Evolutionary conservation across 1,140 invertebrate genomes (phyloP).

Genomic region (Agraylea sexmaculata): DNA sequence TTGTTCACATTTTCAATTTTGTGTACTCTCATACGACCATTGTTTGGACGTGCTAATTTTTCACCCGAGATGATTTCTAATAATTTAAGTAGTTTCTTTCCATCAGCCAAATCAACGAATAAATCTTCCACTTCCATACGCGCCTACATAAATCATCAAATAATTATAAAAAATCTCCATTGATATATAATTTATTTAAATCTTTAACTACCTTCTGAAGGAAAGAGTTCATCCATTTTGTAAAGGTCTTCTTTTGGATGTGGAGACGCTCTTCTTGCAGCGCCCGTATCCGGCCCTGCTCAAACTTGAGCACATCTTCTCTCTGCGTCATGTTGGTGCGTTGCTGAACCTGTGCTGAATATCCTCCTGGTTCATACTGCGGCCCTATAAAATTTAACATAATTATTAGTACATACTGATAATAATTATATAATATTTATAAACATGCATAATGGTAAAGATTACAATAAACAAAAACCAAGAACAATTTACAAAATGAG

Average conservation of each 20-base stretch:
- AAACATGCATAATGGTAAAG: too few species aligned
- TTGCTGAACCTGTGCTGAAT: conserved; percentile 41
- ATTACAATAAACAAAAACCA: too few species aligned
- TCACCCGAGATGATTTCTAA: conserved; percentile 98
- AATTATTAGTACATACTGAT: too few species aligned
- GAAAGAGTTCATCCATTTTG: conserved; percentile 99
- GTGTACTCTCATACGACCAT: conserved; percentile 93
- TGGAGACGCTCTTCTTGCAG: conserved; percentile 93
- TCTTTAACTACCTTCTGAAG: conserved; percentile 76
- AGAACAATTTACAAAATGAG: too few species aligned
- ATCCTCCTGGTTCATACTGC: conserved; percentile 60
- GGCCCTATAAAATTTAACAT: conserved; percentile 37
- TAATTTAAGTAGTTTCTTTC: conserved; percentile 88
- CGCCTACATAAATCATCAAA: too few species aligned
- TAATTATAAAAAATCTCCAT: not conserved
- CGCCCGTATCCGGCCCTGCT: conserved; percentile 90
- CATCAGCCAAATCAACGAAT: conserved; percentile 92
- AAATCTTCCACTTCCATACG: conserved; percentile 95
- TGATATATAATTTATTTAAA: not conserved
- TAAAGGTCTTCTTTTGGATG: conserved; percentile 99
- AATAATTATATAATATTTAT: conserved; percentile 4
- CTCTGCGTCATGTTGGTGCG: conserved; percentile 74
- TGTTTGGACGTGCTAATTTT: conserved; percentile 92
- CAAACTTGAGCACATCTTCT: conserved; percentile 87
- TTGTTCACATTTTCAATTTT: conserved; percentile 99